Evolutionary conservation across 2,888 invertebrate genomes (phyloP).

Genomic region (Arctia plantaginis): DNA sequence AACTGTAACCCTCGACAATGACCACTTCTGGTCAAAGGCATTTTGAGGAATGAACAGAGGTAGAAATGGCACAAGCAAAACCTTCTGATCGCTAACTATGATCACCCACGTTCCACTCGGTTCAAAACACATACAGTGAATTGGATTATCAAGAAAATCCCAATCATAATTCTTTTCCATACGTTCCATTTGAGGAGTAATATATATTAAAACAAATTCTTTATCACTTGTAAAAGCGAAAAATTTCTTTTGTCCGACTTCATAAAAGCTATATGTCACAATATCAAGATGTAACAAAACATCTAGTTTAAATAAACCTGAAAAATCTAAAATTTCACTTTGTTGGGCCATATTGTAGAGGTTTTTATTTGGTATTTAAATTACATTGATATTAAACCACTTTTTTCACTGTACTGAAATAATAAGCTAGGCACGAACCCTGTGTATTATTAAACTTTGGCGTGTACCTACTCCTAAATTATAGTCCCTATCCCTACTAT

Average conservation of each 20-base stretch:
- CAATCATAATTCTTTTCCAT: constrained; percentile 78
- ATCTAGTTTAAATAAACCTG: constrained; percentile 81
- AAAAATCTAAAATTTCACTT: constrained; percentile 77
- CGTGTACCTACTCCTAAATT: background rate
- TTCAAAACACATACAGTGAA: constrained; percentile 93
- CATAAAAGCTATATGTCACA: constrained; percentile 76
- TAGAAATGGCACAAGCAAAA: constrained; percentile 82
- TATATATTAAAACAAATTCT: constrained; percentile 76
- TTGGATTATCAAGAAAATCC: constrained; percentile 82
- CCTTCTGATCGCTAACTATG: constrained; percentile 85
- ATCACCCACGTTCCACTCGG: constrained; percentile 93
- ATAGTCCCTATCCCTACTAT: background rate
- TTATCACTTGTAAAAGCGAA: constrained; percentile 78
- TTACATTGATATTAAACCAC: constrained; percentile 21
- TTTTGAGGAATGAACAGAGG: constrained; percentile 79
- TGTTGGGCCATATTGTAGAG: constrained; percentile 67
- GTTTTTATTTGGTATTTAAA: background rate
- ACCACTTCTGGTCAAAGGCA: constrained; percentile 82
- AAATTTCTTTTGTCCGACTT: constrained; percentile 81
- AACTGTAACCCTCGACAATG: constrained; percentile 80
- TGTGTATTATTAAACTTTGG: background rate
- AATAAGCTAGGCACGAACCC: background rate
- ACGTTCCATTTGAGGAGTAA: constrained; percentile 73
- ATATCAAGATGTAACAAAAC: constrained; percentile 78
- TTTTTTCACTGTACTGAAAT: background rate